Base-by-base conservation (phyloP, 1,140 invertebrate species). In the Drosophila equinoxialis region DNA sequence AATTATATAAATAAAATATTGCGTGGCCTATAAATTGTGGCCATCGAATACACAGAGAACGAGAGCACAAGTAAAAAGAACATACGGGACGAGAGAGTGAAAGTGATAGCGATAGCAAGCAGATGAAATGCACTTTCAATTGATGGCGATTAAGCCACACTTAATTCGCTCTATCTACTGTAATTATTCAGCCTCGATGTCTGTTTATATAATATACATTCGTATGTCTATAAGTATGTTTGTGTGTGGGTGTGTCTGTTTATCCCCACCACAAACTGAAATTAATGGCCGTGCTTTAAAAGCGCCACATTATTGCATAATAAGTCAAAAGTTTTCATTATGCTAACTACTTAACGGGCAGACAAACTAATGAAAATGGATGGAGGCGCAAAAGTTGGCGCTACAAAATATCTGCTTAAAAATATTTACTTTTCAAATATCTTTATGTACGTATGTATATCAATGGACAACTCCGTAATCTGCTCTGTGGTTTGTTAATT, bases 281-380 rank as follows among this genome's bases (percentile, higher is more conserved):
- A 63, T 63, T 63, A 45, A 45, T 63, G 61, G 7, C 11, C 23
- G 1, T 4, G 20, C 20, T 42, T 61, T 63, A 14, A 42, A 42
- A 63, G 61, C 39, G 13, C 45, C 39, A 30, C 61, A 63, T 23
- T 63, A 63, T 59, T 59, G 33, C 35, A 41, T 23, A 63, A 63
- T 63, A 45, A 63, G 39, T 63, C 61, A 45, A 63, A 30, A 63
- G 39, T 63, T 45, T 26, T 63, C 42, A 63, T 63, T 42, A 42
- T 23, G 42, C 13, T 13, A 42, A 39, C 13, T 42, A n/a, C 20
- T 26, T 33, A 42, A 42, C 41, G 11, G 4, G 20, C 11, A 62
- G n/a, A 33, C 13, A 58, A 37, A 58, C 33, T 59, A 59, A 59
- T 59, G 57, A 59, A 20, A 37, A 59, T 20, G 17, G 33, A 58